Percentiles rank a stretch among this genome's conserved stretches.
Conservation (phyloP, 2,797 vertebrate species). For the Perdix hodgsoniae region DNA sequence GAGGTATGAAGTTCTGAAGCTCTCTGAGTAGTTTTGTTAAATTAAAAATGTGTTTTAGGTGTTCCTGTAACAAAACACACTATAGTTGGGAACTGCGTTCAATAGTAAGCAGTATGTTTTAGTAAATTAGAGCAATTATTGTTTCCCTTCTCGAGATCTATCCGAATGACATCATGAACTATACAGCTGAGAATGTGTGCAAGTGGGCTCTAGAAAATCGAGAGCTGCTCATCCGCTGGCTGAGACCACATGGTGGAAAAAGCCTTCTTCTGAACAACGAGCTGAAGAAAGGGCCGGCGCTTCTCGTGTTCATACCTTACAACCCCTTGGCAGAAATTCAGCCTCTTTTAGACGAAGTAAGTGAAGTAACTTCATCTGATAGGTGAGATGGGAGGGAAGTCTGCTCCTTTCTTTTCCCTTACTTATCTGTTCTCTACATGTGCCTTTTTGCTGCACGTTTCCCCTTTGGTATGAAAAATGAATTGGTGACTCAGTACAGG, state of each 20-base stretch:
- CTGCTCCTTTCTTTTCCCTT: not conserved
- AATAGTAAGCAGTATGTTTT: not conserved
- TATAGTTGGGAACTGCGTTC: not conserved
- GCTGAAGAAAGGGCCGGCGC: slow-evolving; percentile 92
- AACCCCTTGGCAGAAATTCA: slow-evolving; percentile 85
- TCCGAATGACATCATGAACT: slow-evolving; percentile 86
- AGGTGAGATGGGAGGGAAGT: not conserved
- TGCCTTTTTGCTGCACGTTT: not conserved
- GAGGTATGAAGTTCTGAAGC: not conserved
- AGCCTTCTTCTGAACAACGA: slow-evolving; percentile 87
- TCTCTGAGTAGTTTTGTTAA: not conserved
- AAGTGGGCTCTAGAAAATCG: slow-evolving; percentile 91
- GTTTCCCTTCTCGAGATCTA: slow-evolving; percentile 84
- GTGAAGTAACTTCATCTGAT: not conserved
- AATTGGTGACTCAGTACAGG: not conserved
- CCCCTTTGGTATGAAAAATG: not conserved
- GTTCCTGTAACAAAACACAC: not conserved
- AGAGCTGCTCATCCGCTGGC: slow-evolving; percentile 85
- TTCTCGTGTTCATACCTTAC: slow-evolving; percentile 92
- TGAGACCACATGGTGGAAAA: slow-evolving; percentile 85
- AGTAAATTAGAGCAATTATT: not conserved
- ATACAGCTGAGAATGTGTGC: slow-evolving; percentile 90
- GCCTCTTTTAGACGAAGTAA: slow-evolving; percentile 89
- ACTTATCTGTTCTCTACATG: not conserved
- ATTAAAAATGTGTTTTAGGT: not conserved